A percentile compares a stretch with the other conserved stretches of the same genome.
Conservation (phyloP, 2,797 vertebrate species). For the Gymnoscopelus braueri region DNA sequence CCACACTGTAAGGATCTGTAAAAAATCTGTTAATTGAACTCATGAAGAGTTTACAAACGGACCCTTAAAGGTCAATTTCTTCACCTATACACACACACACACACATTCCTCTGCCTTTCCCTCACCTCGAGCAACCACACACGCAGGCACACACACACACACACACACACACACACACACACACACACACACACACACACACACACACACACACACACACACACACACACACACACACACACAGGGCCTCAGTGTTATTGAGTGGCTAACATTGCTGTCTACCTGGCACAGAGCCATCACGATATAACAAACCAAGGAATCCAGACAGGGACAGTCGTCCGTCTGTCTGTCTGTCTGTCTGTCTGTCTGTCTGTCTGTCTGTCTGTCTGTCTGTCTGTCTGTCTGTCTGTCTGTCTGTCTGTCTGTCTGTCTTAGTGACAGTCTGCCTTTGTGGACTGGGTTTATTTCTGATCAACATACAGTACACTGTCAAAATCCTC, state of each 20-base stretch:
- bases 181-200: no score
- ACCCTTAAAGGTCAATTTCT: no score
- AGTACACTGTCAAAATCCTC: no score
- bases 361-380: neutral
- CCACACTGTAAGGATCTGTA: no score
- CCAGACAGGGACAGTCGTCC: constrained; percentile 41
- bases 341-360: constrained; percentile 9
- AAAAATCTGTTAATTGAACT: no score
- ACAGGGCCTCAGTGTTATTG: constrained; percentile 1
- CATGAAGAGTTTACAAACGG: no score
- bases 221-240: no score
- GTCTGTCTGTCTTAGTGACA: no score
- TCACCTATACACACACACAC: neutral
- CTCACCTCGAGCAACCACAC: constrained; percentile 5
- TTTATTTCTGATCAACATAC: neutral
- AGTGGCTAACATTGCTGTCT: constrained; percentile 34
- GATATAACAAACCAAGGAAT: constrained; percentile 55
- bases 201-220: no score
- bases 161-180: constrained; percentile 4
- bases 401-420: neutral
- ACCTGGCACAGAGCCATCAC: constrained; percentile 44
- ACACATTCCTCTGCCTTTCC: constrained; percentile 13
- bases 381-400: neutral
- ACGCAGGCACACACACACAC: constrained; percentile 1
- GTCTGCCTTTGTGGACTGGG: constrained; percentile 17